Evolutionary conservation across 2,797 vertebrate species (phyloP), one percentile per base, ranked within the genome.

Genomic region (Pogonophryne albipinna): DNA sequence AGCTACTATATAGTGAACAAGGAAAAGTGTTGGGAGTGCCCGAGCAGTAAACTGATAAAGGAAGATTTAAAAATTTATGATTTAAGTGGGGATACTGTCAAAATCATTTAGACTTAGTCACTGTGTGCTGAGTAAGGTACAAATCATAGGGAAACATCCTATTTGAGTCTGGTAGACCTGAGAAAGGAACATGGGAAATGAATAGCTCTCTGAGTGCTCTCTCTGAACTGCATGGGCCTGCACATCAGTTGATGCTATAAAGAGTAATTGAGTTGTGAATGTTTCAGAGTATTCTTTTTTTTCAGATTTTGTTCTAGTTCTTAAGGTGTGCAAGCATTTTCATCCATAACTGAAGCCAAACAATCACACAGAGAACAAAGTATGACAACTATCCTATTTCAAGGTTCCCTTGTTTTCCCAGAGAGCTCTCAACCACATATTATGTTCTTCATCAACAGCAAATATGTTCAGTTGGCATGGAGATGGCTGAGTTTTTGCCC

Each of bases 1-100:
- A 7, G 34, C 34, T 38, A 9, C 34, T 7, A 38, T 38, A 38
- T 38, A 38, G 34, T 9, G 34, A 38, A 38, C 34, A 38, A 38
- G 44, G 44, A 72, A 58, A 45, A 69, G 11, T 41, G 42, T 9
- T 10, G 12, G 27, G 23, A 45, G 45, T 66, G 75, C 64, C 63
- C 38, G 47, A 45, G 55, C 19, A 38, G 27, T 31, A 68, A 78
- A 52, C 47, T 4, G 14, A 66, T 34, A 62, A 77, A 19, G 49
- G 41, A 71, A 61, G 45, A 53, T 47, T 42, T 80, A 44, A 75
- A 77, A 58, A 79, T 68, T 52, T 66, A 15, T 66, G 59, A 82
- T 72, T 69, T 81, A 75, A 74, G 47, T 23, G 61, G 42, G 60
- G 52, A 46, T 20, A 41, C 58, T 75, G 70, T 66, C 34, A 56